Evolutionary conservation across 2,888 invertebrate species (phyloP), one percentile per base, ranked within the genome.

Genomic region (Xestobium rufovillosum): DNA sequence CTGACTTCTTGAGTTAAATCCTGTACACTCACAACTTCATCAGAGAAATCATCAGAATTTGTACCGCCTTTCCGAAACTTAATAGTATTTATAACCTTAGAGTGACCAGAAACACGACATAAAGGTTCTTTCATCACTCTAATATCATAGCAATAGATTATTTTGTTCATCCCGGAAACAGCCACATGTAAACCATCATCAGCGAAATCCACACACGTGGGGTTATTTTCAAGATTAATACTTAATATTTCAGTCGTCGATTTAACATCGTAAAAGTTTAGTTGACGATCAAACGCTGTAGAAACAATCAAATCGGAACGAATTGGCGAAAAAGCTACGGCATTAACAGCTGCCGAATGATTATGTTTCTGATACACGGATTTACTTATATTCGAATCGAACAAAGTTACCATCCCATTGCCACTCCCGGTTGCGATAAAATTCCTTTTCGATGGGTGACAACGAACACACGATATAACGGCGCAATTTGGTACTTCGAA

Each of bases 301-400:
- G 75, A 72, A 3, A 74, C 52, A 56, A 76, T 59, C 1, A 76
- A 67, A 56, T 74, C 73, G 42, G 65, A 63, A 48, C 73, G 73
- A 6, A 72, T 63, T 1, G 72, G 67, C 1, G 75, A 75, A 57
- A 69, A 76, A 17, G 67, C 61, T 38, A 75, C 63, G 45, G 72
- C 71, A 45, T 72, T 73, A n/a, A 76, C 71, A 2, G 73, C 71
- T 2, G 75, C 72, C 11, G 70, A 69, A 49, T 76, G 76, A 3
- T 71, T 66, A 15, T 55, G 52, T 6, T 47, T 46, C 17, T 44
- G 47, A 38, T 55, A 59, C 34, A 54, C 55, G 2, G 49, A 44
- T 42, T 55, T 56, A 34, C 52, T 58, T 2, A 48, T 48, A 35
- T 63, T 61, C 4, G 55, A 57, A 44, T 65, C 65, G 64, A 63